Conservation (phyloP, 2,797 vertebrate species). For the Streptopelia turtur region DNA sequence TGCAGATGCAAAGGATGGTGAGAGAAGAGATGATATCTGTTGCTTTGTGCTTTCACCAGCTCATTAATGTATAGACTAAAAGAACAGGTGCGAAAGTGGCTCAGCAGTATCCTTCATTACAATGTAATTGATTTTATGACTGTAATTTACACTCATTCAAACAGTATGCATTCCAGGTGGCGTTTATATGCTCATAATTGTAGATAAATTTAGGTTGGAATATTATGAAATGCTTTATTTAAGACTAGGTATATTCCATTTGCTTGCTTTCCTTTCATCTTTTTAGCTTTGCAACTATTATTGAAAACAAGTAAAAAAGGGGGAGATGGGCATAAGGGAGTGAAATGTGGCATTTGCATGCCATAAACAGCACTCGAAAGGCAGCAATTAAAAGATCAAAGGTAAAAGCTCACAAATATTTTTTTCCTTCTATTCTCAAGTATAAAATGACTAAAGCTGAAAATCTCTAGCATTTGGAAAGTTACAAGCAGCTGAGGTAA, state of each 20-base stretch:
- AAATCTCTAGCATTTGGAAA: background rate
- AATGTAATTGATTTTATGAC: background rate
- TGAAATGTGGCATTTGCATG: background rate
- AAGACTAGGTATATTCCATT: background rate
- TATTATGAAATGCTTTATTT: background rate
- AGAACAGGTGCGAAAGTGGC: background rate
- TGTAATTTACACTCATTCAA: conserved; percentile 8
- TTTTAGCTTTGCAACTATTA: background rate
- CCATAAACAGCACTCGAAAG: background rate
- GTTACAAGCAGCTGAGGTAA: background rate
- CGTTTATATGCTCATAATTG: background rate
- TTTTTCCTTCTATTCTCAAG: background rate
- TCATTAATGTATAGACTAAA: background rate
- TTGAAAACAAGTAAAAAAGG: background rate
- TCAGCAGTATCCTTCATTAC: background rate
- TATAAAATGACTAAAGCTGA: background rate
- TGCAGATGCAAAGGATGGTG: background rate
- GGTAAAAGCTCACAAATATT: background rate
- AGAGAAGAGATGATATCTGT: background rate
- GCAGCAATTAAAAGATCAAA: conserved; percentile 1
- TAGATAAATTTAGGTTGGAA: background rate
- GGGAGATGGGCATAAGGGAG: background rate
- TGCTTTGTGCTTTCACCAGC: background rate
- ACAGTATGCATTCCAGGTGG: background rate
- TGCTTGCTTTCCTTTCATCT: conserved; percentile 20